Evolutionary conservation across 2,113 vertebrate species (phyloP).

Genomic region (Clarias batrachus): DNA sequence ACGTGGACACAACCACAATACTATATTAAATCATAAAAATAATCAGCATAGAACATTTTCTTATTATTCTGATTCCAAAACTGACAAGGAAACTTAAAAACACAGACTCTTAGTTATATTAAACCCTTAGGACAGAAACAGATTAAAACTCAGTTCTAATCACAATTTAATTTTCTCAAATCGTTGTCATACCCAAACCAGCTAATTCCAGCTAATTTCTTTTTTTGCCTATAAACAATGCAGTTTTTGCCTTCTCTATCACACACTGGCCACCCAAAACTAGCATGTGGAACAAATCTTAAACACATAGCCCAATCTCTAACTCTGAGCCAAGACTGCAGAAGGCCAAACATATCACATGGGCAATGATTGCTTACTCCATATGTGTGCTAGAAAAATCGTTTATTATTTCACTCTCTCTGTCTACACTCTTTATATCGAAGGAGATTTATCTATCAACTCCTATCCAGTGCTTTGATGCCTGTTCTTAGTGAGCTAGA

Average conservation of each 20-base stretch:
- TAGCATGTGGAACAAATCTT: conserved; percentile 20
- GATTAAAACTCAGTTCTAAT: background rate
- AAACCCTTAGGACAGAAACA: background rate
- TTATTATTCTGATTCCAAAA: background rate
- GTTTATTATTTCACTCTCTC: background rate
- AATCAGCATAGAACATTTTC: background rate
- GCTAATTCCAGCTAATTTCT: background rate
- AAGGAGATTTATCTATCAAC: background rate
- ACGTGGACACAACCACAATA: background rate
- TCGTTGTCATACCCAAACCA: background rate
- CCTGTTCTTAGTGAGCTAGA: background rate
- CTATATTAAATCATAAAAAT: background rate
- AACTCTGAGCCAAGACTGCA: background rate
- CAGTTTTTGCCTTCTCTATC: background rate
- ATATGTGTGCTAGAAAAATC: background rate
- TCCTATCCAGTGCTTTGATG: background rate
- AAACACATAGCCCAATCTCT: background rate
- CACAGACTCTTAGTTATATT: background rate
- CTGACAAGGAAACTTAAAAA: background rate
- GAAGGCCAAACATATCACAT: background rate
- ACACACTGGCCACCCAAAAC: background rate
- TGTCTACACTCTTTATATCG: background rate
- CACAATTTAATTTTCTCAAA: background rate
- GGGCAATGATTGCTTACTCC: background rate
- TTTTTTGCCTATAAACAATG: background rate